Evolutionary conservation across 1,140 invertebrate species (phyloP), one percentile per base, ranked within the genome.

Genomic region (Nomia melanderi): DNA sequence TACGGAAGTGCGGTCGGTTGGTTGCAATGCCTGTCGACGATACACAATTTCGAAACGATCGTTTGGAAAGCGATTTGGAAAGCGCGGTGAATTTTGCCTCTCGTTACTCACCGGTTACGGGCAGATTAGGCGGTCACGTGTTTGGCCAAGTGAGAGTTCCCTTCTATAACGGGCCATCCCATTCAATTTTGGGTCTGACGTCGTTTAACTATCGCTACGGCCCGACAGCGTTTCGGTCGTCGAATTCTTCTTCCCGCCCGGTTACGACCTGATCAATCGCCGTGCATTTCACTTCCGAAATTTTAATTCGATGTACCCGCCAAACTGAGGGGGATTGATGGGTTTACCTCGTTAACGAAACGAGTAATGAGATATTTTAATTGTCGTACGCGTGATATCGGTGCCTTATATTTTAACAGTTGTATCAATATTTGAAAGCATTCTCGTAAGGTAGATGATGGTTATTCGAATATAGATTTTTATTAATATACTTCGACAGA

Each of bases 91-190:
- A 74, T 74, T 75, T 74, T 53, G 60, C 41, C 14, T 12, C 77
- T 66, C 39, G 41, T 74, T 62, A 60, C 54, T 29, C 50, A 11
- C 12, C 8, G 17, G 41, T 57, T 60, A 59, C 27, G 54, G 53
- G 0, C 31, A 67, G 77, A 74, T 78, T 79, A 69, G 63, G 31
- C 33, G 17, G 44, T 31, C n/a, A 23, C 73, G 36, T 63, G 65
- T 76, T 79, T 77, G 31, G 8, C 31, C 62, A n/a, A 64, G 27
- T 11, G 64, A 53, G 64, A 69, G 73, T 71, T 53, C 25, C 77
- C 65, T 77, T 77, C 60, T 77, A 77, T 77, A 80, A 80, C 73
- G 53, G 74, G 39, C 41, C 50, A 44, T 71, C 12, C 27, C 33
- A 20, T 41, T 65, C 66, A 33, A 71, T 80, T 77, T 80, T 60